Evolutionary conservation across 2,888 invertebrate genomes (phyloP).

Genomic region (Harpalus rubripes): DNA sequence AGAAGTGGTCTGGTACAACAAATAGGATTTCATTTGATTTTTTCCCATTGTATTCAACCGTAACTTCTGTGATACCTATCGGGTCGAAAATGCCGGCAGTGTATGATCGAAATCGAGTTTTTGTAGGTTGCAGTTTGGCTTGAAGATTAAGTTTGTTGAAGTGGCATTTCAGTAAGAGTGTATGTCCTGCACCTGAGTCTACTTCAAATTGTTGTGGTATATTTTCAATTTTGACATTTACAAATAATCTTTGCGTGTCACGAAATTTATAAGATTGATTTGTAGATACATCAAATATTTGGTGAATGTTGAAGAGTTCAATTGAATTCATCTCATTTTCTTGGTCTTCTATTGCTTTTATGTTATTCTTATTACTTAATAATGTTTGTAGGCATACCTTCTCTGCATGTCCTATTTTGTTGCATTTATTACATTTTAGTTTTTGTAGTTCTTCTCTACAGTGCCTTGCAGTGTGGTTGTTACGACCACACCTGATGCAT

Average conservation of each 20-base stretch:
- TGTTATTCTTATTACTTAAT: too few relatives aligned
- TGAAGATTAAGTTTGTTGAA: not conserved
- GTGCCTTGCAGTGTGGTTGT: not conserved
- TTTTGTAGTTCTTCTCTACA: not conserved
- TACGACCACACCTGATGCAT: not conserved
- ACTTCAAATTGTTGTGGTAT: not conserved
- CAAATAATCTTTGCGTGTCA: not conserved
- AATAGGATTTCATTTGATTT: slow-evolving; percentile 4
- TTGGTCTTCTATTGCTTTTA: too few relatives aligned
- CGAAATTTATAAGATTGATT: not conserved
- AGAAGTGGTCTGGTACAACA: not conserved
- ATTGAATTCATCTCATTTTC: not conserved
- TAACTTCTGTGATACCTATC: not conserved
- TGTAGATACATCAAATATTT: not conserved
- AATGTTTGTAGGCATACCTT: too few relatives aligned
- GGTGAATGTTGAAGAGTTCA: not conserved
- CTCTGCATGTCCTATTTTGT: too few relatives aligned
- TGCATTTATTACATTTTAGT: not conserved
- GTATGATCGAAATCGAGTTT: not conserved
- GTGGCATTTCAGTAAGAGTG: not conserved
- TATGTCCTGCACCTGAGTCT: not conserved
- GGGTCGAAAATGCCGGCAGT: not conserved
- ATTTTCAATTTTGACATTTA: not conserved
- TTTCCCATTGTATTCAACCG: not conserved
- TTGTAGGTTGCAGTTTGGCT: slow-evolving; percentile 9